Evolutionary conservation across 1,140 invertebrate genomes (phyloP), one percentile per base, ranked within the genome.

Genomic region (Tetramorium alpestre): DNA sequence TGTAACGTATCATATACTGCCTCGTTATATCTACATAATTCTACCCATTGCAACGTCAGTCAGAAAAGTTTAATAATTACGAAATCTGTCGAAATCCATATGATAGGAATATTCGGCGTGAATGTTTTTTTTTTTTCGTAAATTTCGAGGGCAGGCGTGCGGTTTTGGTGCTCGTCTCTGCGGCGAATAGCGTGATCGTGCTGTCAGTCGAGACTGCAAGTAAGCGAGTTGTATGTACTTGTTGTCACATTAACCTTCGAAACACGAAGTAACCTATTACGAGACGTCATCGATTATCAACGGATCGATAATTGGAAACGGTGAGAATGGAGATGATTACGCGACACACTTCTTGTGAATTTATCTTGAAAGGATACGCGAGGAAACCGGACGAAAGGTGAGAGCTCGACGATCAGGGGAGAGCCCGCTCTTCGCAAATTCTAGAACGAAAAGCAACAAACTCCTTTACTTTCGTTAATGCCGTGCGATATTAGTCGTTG

Each of bases 211-310:
- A 67, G 18, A 65, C 33, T 38, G n/a, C 38, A 65, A 38, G 62
- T 18, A 44, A n/a, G 38, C 64, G n/a, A 44, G 64, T 67, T 67
- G 64, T 41, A 67, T 67, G 64, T 41, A 67, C 64, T 13, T 67
- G 33, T 33, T 2, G 18, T 44, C 41, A 7, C 41, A 16, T 49
- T 69, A 69, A 22, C 65, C 41, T 47, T 69, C 65, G 65, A 47
- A 69, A 69, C 41, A 41, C 41, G 65, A 69, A 22, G 41, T 49
- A 69, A 69, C 44, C 22, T 49, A 69, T 22, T 13, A n/a, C n/a
- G 65, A 69, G 44, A 67, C 64, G 64, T 69, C 65, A 69, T 69
- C 22, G 65, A 69, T 69, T 69, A 69, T 69, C 5, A 49, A 28
- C 41, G 41, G 65, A 49, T 69, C 65, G 65, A 69, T 69, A 69